These are phyloP conservation scores for Globia sparganii DNA, from an alignment of 2,888 invertebrate species.

Conservation along the genomic window DNA sequence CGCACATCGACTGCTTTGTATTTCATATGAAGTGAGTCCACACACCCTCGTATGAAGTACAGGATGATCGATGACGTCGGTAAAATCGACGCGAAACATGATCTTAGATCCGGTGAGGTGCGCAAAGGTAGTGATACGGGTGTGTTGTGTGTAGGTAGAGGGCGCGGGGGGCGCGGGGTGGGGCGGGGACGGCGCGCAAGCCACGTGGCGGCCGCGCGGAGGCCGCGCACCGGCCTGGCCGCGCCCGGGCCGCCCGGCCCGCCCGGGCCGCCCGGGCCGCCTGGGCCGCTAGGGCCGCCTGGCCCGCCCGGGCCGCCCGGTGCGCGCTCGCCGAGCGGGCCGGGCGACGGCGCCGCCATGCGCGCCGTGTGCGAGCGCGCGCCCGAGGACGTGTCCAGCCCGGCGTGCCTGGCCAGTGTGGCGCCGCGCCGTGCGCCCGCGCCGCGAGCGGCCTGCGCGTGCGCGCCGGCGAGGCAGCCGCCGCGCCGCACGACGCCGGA, in stretches of 20 bases:
- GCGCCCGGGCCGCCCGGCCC: conserved; percentile 81
- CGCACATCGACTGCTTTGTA: background rate
- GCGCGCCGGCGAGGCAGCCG: conserved; percentile 91
- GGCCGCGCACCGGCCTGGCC: conserved; percentile 50
- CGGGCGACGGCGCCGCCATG: conserved; percentile 66
- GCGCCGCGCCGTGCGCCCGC: conserved; percentile 78
- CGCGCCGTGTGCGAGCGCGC: conserved; percentile 83
- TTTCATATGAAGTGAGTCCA: background rate
- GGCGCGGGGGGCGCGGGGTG: conserved; percentile 38
- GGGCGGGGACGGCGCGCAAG: conserved; percentile 73
- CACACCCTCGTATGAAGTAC: background rate
- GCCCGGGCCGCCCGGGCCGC: conserved; percentile 69
- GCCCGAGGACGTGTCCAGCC: conserved; percentile 69
- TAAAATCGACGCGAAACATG: background rate
- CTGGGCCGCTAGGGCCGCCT: conserved; percentile 79
- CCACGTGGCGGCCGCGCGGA: conserved; percentile 70
- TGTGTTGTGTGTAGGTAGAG: conserved; percentile 50
- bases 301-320: conserved; percentile 73
- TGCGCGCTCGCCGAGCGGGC: conserved; percentile 69
- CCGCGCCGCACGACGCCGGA: conserved; percentile 95
- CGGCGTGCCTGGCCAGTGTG: conserved; percentile 82
- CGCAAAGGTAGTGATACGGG: conserved; percentile 34
- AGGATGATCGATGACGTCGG: background rate
- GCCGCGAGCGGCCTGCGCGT: conserved; percentile 74
- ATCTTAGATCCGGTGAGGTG: background rate